Base-by-base conservation (phyloP, 2,113 vertebrate genomes). In the Heterotis niloticus region DNA sequence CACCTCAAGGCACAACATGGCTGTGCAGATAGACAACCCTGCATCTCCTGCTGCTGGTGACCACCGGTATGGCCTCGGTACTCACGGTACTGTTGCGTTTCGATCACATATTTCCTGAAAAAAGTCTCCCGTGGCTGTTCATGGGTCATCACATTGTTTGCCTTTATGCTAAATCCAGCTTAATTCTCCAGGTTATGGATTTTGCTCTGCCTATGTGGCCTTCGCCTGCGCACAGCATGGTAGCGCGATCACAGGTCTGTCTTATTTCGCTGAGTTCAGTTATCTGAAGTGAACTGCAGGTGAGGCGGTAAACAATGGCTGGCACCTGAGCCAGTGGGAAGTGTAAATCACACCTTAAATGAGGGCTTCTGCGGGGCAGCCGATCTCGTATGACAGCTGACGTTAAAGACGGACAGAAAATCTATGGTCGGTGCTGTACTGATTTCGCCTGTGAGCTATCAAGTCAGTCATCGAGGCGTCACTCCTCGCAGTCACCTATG, bases 261-360 rank as follows among this genome's bases (percentile, higher is more conserved):
- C 51, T 72, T 18, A 54, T 34, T 72, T 72, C 51, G 51, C 51
- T 44, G 17, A 44, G 28, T 70, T 72, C 52, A 24, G 34, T 7
- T 44, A 7, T 51, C 69, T 72, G 69, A 44, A 44, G 20, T 54
- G 52, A 51, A 44, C 69, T 20, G 13, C 69, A 71, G 44, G 44
- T 10, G 20, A 13, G 69, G 34, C 5, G 20, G 34, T 13, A 20
- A 51, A 71, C 17, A 2, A n/a, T 18, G 20, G 16, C 29, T 51
- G 44, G 13, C 68, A 51, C 1, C 18, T 12, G 18, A 16, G 13
- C 20, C 20, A 51, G 17, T 51, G 29, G 44, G 1, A 12, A 23
- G 20, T n/a, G 69, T n/a, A n/a, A 71, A 51, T 71, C 69, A 71
- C 51, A 34, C 69, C 16, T 71, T 71, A 54, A 71, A 71, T 71